Evolutionary conservation across 1,140 invertebrate genomes (phyloP).

Genomic region (Paralvinella palmiformis): DNA sequence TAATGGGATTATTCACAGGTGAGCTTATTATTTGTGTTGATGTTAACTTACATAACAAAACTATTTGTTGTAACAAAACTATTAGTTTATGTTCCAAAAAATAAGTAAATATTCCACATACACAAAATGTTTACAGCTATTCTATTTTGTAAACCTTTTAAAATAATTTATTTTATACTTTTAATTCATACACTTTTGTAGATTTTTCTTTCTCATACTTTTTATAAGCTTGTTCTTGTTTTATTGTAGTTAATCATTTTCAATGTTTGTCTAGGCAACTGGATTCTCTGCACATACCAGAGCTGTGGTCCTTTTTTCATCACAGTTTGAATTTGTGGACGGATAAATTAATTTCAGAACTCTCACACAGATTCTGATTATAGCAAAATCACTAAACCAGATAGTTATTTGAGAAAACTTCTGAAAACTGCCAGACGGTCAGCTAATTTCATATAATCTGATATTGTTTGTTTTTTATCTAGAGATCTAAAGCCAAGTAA

Average conservation of each 20-base stretch:
- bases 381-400: too few species aligned
- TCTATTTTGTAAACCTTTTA: not conserved
- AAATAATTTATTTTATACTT: not conserved
- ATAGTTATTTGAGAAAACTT: not conserved
- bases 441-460: too few species aligned
- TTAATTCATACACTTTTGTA: not conserved
- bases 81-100: not conserved
- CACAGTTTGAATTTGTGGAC: not conserved
- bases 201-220: not conserved
- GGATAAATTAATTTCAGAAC: not conserved
- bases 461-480: conserved; percentile 15
- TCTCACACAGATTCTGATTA: too few species aligned
- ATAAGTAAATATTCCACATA: not conserved
- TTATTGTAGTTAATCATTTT: not conserved
- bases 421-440: too few species aligned
- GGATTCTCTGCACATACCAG: not conserved
- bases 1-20: conserved; percentile 45
- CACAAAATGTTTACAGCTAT: not conserved
- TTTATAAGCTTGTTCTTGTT: not conserved
- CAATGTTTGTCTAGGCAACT: not conserved
- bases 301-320: not conserved
- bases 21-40: conserved; percentile 7
- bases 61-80: not conserved
- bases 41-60: not conserved
- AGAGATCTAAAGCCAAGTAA: conserved; percentile 42